Base-by-base conservation (phyloP, 2,888 invertebrate genomes). In the Alloscopus bannaensis region DNA sequence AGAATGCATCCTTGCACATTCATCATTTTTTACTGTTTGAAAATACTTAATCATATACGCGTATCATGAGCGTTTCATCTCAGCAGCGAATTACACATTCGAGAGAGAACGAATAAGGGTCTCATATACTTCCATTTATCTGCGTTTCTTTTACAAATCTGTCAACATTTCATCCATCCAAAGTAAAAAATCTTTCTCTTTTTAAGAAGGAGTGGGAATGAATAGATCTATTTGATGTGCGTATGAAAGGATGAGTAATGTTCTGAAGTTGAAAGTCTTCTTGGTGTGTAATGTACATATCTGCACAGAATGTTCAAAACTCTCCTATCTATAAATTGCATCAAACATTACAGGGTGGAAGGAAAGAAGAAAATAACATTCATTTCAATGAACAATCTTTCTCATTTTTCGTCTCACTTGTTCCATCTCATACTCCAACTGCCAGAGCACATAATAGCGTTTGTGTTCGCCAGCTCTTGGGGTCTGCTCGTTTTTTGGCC, bases 1-100 rank as follows among this genome's bases (percentile, higher is more conserved):
- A 65, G 65, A 73, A 64, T 73, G 73, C 73, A 73, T 73, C 57
- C 55, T 57, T 45, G 57, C 73, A 73, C 73, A 73, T 73, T 73
- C 45, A 73, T 65, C 73, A 65, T 73, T 42, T 69, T 42, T 20
- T 20, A 60, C 24, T 28, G 22, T 20, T 11, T 29, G 42, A 29
- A 29, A 57, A n/a, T n/a, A 50, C n/a, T n/a, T 6, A 18, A 62
- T 42, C 20, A 42, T 62, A 16, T 40, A 24, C 40, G 31, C 47
- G 28, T 28, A 40, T 62, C 22, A 40, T 40, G 29, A n/a, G 6
- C 57, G 20, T 62, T 13, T 36, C 36, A 36, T 4, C 8, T 4
- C 28, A 57, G 26, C 31, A 57, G 11, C n/a, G 11, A 18, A 50
- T 4, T 29, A 16, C 29, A 29, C 26, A 18, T n/a, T 4, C 2